Evolutionary conservation across 1,140 invertebrate genomes (phyloP).

Genomic region (Neoseiulus cucumeris): DNA sequence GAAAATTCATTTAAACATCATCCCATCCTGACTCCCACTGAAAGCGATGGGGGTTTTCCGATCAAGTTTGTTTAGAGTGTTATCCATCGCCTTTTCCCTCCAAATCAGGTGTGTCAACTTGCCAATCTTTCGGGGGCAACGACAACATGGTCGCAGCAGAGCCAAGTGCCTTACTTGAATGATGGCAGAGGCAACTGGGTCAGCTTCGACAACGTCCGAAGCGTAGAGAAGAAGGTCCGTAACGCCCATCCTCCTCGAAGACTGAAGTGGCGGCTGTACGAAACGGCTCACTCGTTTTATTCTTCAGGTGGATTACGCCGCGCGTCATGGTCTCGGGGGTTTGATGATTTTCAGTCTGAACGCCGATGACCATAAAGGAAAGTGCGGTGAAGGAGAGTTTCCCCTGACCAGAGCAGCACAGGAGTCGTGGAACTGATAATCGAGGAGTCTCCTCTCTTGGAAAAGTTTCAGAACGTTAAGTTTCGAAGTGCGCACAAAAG

Average conservation of each 20-base stretch:
- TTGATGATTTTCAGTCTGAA: conserved; percentile 4
- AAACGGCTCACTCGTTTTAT: too few relatives aligned
- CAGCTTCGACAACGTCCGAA: background rate
- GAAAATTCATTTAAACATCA: too few relatives aligned
- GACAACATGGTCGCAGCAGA: background rate
- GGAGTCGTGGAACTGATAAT: too few relatives aligned
- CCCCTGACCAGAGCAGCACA: background rate
- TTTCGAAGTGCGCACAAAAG: too few relatives aligned
- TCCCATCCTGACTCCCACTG: too few relatives aligned
- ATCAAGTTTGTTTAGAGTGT: too few relatives aligned
- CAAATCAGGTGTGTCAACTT: background rate
- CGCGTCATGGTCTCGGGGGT: background rate
- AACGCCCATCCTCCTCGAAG: too few relatives aligned
- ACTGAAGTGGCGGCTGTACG: too few relatives aligned
- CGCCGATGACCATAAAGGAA: background rate
- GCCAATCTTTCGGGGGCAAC: background rate
- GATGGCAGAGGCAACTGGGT: background rate
- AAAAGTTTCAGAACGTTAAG: too few relatives aligned
- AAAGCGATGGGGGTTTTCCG: background rate
- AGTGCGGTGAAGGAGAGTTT: background rate
- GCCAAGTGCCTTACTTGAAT: background rate
- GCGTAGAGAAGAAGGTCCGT: background rate
- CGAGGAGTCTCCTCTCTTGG: too few relatives aligned
- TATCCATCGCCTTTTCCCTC: too few relatives aligned
- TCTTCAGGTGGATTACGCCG: background rate